These are phyloP conservation scores for Synanthedon formicaeformis DNA, from an alignment of 2,888 invertebrate genomes.

Conservation along the genomic window DNA sequence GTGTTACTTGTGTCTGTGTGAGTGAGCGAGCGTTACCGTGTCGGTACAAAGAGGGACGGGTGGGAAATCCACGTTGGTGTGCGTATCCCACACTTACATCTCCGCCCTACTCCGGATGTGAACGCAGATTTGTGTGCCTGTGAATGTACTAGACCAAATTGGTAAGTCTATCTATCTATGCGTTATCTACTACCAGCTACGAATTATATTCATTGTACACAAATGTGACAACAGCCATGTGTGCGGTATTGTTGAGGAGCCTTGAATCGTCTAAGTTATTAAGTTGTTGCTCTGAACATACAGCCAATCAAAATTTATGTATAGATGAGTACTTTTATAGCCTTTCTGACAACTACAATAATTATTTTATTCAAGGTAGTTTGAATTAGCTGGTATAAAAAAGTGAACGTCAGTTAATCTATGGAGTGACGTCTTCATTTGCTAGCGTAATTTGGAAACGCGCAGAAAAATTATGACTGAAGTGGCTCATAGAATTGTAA, in stretches of 20 bases:
- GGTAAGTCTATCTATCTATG: constrained; percentile 48
- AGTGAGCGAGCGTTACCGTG: constrained; percentile 14
- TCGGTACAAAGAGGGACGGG: constrained; percentile 26
- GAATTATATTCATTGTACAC: constrained; percentile 24
- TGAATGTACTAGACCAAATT: constrained; percentile 60
- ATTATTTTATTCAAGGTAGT: constrained; percentile 53
- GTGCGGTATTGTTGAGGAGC: constrained; percentile 34
- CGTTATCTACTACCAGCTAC: constrained; percentile 35
- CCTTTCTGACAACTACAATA: constrained; percentile 30
- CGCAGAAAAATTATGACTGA: too few relatives aligned
- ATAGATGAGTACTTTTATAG: constrained; percentile 40
- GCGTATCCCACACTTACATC: constrained; percentile 30
- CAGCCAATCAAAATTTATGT: constrained; percentile 50
- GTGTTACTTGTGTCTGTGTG: constrained; percentile 17
- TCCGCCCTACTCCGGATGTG: constrained; percentile 63
- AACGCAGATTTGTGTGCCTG: constrained; percentile 57
- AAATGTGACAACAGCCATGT: constrained; percentile 24
- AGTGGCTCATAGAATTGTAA: too few relatives aligned
- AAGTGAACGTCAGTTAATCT: background rate
- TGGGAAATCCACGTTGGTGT: constrained; percentile 37
- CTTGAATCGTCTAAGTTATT: constrained; percentile 51
- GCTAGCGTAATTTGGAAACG: too few relatives aligned
- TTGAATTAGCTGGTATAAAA: background rate
- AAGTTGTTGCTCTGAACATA: constrained; percentile 50
- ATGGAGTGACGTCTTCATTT: too few relatives aligned